Base-by-base conservation (phyloP, 1,140 invertebrate species). In the Papilio dardanus region DNA sequence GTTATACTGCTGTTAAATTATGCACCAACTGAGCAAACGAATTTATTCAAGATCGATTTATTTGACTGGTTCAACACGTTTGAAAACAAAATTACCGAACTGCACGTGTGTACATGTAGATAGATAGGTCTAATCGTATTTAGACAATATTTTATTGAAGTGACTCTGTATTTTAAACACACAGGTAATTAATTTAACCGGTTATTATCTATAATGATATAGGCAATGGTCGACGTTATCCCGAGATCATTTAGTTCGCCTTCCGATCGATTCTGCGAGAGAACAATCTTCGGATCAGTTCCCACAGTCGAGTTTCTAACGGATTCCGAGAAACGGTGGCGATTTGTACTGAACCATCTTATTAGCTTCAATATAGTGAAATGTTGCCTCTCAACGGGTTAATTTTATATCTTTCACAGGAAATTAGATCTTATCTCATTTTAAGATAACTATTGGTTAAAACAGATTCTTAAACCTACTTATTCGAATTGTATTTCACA, bases 281-380 rank as follows among this genome's bases (percentile, higher is more conserved):
- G 67, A 69, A 69, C 67, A 69, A 69, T 69, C 33, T 69, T 69
- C 19, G 31, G 67, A 69, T 69, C 35, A 37, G 35, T 69, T 69
- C 67, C 67, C 67, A 69, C 67, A 69, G 67, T 69, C 35, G 33
- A 69, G 67, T 37, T 40, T 40, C 35, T 37, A 69, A 37, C 67
- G n/a, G 67, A 69, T 69, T 69, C 67, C 33, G 31, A 40, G 67
- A 69, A 69, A 37, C 35, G 19, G 35, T 69, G 33, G 67, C 67
- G 33, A 69, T 69, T 69, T 69, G 35, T 37, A 69, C 10, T 69
- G 33, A 69, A 35, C 67, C 30, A 62, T 62, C 54, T 62, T 62
- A 62, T 62, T 28, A 62, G 54, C 50, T 54, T 54, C 50, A 54
- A 62, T 62, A 62, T 30, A 28, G 54, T 62, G 54, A 62, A 62